Conservation (phyloP, 1,140 invertebrate genomes). For the Choristoneura fumiferana region DNA sequence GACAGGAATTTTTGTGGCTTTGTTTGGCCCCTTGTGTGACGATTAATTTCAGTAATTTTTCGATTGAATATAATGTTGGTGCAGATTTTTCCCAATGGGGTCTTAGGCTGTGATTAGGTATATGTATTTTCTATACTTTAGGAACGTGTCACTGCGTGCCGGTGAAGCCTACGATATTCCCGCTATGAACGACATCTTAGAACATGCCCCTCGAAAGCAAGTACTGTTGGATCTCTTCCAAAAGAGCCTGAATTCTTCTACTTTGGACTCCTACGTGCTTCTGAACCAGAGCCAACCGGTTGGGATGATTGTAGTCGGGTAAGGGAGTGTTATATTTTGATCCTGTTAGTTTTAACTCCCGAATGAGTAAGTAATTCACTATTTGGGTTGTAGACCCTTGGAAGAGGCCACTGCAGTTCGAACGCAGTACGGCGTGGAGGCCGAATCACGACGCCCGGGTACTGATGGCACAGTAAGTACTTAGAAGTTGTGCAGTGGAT, state of each 20-base stretch:
- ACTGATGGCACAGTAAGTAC: constrained; percentile 58
- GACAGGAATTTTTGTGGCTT: no score
- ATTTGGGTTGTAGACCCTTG: no score
- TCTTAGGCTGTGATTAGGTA: no score
- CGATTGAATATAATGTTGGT: no score
- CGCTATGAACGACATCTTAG: constrained; percentile 43
- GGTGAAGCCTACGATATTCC: constrained; percentile 51
- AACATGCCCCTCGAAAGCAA: constrained; percentile 40
- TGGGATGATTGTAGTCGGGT: constrained; percentile 73
- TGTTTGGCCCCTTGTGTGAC: no score
- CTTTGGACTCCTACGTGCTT: constrained; percentile 56
- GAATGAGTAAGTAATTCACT: neutral
- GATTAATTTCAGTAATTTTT: no score
- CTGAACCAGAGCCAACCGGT: constrained; percentile 73
- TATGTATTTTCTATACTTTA: constrained; percentile 33
- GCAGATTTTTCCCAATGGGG: no score
- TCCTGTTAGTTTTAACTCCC: no score
- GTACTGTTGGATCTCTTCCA: constrained; percentile 47
- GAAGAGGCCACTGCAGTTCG: constrained; percentile 30
- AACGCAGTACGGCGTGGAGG: constrained; percentile 54
- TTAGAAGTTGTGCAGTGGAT: no score
- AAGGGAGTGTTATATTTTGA: no score
- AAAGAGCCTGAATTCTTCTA: constrained; percentile 32
- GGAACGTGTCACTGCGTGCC: constrained; percentile 47
- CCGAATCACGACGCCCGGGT: constrained; percentile 45